phyloP scores from a whole-genome alignment of 2,888 invertebrate species.

The Metellina segmentata region DNA sequence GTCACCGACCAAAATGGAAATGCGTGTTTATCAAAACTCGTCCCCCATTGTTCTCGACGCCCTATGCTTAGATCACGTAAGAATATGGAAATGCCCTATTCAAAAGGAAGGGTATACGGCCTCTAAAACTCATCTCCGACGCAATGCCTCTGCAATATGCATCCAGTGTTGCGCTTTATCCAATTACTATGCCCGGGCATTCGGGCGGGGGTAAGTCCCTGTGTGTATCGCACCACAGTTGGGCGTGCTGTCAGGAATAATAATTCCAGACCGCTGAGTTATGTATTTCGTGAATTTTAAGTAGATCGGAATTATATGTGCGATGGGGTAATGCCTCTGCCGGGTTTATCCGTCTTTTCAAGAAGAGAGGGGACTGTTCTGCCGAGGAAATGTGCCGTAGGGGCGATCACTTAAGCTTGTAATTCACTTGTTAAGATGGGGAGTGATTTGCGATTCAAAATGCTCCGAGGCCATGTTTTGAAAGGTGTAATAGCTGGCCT shows the following conservation, averaged over 20 bases:
- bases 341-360: constrained; percentile 44
- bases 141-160: constrained; percentile 40
- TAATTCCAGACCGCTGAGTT: constrained; percentile 34
- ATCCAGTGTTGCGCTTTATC: constrained; percentile 46
- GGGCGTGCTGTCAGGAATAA: constrained; percentile 47
- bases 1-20: constrained; percentile 48
- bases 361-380: not conserved
- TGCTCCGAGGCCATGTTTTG: constrained; percentile 14
- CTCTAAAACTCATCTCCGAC: constrained; percentile 51
- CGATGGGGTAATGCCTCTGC: constrained; percentile 7
- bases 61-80: constrained; percentile 32
- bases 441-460: constrained; percentile 20
- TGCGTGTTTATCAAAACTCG: constrained; percentile 50
- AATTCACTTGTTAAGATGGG: constrained; percentile 42
- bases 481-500: too few relatives aligned
- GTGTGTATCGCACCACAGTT: constrained; percentile 37
- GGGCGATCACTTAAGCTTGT: constrained; percentile 38
- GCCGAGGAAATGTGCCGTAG: not conserved
- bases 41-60: constrained; percentile 7
- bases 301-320: constrained; percentile 40
- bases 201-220: not conserved
- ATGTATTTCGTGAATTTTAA: constrained; percentile 60
- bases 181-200: constrained; percentile 43
- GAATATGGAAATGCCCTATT: constrained; percentile 68
- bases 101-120: constrained; percentile 32